Evolutionary conservation across 1,140 invertebrate genomes (phyloP).

Genomic region (Cephus cinctus): DNA sequence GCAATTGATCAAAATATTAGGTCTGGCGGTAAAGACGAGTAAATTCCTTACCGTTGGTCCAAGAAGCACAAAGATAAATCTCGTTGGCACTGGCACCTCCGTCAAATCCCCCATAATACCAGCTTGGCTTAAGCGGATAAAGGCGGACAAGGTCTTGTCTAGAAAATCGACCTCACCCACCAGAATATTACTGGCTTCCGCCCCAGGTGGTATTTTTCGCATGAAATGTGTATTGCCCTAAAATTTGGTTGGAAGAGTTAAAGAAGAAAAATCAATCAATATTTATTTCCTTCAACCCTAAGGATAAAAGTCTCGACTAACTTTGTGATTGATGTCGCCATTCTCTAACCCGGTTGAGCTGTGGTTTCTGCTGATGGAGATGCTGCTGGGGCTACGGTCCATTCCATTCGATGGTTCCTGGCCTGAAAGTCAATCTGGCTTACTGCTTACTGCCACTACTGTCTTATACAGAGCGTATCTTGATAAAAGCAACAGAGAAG

Average conservation of each 20-base stretch:
- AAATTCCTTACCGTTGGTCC: conserved; percentile 82
- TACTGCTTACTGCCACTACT: conserved; percentile 48
- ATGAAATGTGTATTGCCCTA: conserved; percentile 91
- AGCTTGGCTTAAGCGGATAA: conserved; percentile 87
- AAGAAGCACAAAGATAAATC: conserved; percentile 93
- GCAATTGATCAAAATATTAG: too few species aligned
- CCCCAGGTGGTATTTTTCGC: conserved; percentile 95
- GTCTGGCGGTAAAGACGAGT: too few species aligned
- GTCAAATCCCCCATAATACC: conserved; percentile 92
- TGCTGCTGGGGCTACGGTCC: conserved; percentile 75
- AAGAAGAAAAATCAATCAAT: conserved; percentile 2
- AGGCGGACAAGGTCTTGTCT: conserved; percentile 86
- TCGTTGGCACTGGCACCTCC: conserved; percentile 94
- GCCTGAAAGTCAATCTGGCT: conserved; percentile 49
- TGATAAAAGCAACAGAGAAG: too few species aligned
- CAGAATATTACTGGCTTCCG: conserved; percentile 96
- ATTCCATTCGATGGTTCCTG: conserved; percentile 59
- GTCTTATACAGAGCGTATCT: too few species aligned
- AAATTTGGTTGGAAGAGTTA: conserved; percentile 19
- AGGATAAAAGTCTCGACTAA: too few species aligned
- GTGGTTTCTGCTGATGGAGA: conserved; percentile 77
- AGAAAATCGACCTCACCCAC: conserved; percentile 98
- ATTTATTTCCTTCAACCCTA: too few species aligned
- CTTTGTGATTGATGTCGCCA: conserved; percentile 66
- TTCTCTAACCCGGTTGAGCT: conserved; percentile 70